Conservation (phyloP, 2,888 invertebrate species). For the Euphydryas editha region DNA sequence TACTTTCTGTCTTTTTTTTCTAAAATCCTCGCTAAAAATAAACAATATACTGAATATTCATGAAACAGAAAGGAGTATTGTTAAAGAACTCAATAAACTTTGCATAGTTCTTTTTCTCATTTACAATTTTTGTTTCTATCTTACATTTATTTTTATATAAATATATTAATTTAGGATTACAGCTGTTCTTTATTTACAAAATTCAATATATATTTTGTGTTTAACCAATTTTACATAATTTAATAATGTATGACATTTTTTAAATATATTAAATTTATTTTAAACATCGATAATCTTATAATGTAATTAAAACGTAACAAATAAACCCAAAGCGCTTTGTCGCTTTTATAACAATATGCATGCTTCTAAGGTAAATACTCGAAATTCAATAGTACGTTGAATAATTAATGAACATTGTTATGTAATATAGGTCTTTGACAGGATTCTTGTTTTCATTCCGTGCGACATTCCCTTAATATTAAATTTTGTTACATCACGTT, state of each 20-base stretch:
- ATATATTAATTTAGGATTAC: too few species aligned
- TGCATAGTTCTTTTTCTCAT: background rate
- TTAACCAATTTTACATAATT: too few species aligned
- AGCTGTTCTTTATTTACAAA: too few species aligned
- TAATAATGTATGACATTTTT: too few species aligned
- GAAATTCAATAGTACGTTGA: conserved; percentile 1
- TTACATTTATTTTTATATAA: background rate
- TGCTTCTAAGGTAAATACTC: background rate
- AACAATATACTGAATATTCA: conserved; percentile 34
- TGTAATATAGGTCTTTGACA: conserved; percentile 41
- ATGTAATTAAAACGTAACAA: too few species aligned
- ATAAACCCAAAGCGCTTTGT: background rate
- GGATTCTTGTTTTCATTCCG: conserved; percentile 48
- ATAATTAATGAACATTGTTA: conserved; percentile 14
- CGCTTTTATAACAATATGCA: background rate
- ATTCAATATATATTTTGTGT: too few species aligned
- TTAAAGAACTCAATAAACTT: conserved; percentile 32
- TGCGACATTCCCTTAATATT: conserved; percentile 56
- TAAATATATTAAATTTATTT: too few species aligned
- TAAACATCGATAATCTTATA: too few species aligned
- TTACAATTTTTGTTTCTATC: background rate
- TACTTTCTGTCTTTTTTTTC: conserved; percentile 34
- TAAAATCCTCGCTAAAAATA: conserved; percentile 34
- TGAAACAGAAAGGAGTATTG: conserved; percentile 25
- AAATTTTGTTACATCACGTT: conserved; percentile 60